Evolutionary conservation across 2,113 vertebrate genomes (phyloP).

Genomic region (Dunckerocampus dactyliophorus): DNA sequence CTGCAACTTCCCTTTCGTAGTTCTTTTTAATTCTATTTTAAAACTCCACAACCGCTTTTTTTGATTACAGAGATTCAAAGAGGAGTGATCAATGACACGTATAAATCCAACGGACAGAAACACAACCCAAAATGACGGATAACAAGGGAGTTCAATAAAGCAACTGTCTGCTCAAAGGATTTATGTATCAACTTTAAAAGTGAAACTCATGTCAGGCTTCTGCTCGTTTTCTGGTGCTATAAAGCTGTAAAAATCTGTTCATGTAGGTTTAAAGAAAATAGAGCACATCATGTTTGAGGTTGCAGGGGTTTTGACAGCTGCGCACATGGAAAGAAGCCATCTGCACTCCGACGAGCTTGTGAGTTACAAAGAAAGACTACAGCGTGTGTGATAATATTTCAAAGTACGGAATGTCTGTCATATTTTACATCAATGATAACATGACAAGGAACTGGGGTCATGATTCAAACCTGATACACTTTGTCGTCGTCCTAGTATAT

Average conservation of each 20-base stretch:
- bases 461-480: conserved; percentile 11
- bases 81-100: background rate
- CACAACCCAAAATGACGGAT: background rate
- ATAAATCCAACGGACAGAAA: background rate
- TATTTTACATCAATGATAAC: background rate
- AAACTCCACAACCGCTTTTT: background rate
- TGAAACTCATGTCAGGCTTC: background rate
- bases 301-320: conserved; percentile 18
- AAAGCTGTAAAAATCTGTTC: conserved; percentile 3
- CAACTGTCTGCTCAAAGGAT: background rate
- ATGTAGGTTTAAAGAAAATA: conserved; percentile 31
- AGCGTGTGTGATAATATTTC: conserved; percentile 1
- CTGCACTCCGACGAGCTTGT: conserved; percentile 17
- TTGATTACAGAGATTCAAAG: background rate
- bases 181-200: background rate
- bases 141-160: background rate
- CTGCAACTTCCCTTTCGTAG: too few relatives aligned
- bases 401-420: background rate
- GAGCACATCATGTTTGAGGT: conserved; percentile 24
- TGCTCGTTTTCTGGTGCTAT: background rate
- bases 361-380: conserved; percentile 30
- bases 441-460: background rate
- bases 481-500: conserved; percentile 18
- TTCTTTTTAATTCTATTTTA: background rate
- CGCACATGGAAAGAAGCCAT: conserved; percentile 32